Evolutionary conservation across 2,113 vertebrate genomes (phyloP).

Genomic region (Marmota flaviventris): DNA sequence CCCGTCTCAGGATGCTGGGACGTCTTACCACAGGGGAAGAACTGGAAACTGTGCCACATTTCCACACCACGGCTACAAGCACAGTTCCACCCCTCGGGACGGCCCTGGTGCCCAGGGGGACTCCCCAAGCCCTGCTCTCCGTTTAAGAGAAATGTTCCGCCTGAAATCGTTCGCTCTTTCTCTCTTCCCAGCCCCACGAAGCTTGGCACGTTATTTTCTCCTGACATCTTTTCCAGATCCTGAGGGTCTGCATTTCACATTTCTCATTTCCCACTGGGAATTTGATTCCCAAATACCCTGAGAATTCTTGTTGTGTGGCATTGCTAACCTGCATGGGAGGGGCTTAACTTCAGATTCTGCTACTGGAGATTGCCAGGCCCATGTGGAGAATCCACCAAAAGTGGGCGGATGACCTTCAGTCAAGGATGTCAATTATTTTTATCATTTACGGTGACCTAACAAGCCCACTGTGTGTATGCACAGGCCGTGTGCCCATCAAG

Average conservation of each 20-base stretch:
- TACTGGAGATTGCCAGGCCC: not conserved
- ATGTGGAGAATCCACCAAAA: not conserved
- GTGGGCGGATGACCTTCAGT: not conserved
- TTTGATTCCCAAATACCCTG: constrained; percentile 22
- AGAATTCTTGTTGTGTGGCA: not conserved
- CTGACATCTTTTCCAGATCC: not conserved
- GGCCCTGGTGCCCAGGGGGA: not conserved
- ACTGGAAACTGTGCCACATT: not conserved
- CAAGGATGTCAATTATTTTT: not conserved
- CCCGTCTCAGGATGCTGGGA: not conserved
- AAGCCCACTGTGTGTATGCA: rapidly evolving
- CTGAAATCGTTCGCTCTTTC: rapidly evolving
- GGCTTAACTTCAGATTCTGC: not conserved
- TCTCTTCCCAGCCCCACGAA: not conserved
- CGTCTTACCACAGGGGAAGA: too few species aligned
- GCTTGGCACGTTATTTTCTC: not conserved
- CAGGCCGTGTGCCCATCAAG: rapidly evolving
- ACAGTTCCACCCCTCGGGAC: not conserved
- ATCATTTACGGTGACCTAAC: not conserved
- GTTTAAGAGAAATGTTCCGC: not conserved
- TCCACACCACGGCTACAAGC: rapidly evolving
- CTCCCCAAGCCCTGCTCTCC: not conserved
- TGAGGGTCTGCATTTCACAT: not conserved
- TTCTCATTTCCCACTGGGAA: constrained; percentile 47
- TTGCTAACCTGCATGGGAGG: not conserved